Evolutionary conservation across 2,113 vertebrate species (phyloP).

Genomic region (Myotis brandtii): DNA sequence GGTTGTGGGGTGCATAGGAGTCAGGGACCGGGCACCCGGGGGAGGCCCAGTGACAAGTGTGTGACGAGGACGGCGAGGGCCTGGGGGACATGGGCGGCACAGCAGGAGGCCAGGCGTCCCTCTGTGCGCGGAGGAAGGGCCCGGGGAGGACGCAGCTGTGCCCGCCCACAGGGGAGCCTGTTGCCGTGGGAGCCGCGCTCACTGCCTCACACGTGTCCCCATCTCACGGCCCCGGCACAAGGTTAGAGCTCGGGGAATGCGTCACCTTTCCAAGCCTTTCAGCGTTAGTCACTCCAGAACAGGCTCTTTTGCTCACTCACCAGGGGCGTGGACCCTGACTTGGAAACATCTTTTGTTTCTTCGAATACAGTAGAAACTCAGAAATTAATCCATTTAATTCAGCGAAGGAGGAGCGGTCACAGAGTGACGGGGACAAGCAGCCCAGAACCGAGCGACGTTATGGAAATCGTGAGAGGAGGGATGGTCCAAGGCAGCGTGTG

Average conservation of each 20-base stretch:
- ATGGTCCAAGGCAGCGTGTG: not conserved
- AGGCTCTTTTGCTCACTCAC: constrained; percentile 61
- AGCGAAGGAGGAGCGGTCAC: not conserved
- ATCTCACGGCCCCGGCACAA: not conserved
- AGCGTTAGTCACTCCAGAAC: constrained; percentile 53
- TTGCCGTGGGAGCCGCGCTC: too few relatives aligned
- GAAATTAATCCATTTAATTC: constrained; percentile 41
- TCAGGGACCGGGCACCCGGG: too few relatives aligned
- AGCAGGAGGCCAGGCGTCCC: too few relatives aligned
- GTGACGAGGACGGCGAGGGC: too few relatives aligned
- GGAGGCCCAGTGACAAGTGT: too few relatives aligned
- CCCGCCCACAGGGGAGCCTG: too few relatives aligned
- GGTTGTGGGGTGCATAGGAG: too few relatives aligned
- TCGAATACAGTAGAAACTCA: constrained; percentile 8
- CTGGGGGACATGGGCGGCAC: too few relatives aligned
- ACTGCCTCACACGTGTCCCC: too few relatives aligned
- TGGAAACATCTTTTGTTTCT: constrained; percentile 68
- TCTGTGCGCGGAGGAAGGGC: too few relatives aligned
- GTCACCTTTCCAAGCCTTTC: constrained; percentile 69
- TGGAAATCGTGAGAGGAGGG: not conserved
- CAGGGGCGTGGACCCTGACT: not conserved
- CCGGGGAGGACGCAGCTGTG: too few relatives aligned
- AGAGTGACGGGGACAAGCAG: not conserved
- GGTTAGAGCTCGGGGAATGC: constrained; percentile 1
- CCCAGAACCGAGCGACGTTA: not conserved